Conservation (phyloP, 2,113 vertebrate genomes). For the Sceloporus tristichus region DNA sequence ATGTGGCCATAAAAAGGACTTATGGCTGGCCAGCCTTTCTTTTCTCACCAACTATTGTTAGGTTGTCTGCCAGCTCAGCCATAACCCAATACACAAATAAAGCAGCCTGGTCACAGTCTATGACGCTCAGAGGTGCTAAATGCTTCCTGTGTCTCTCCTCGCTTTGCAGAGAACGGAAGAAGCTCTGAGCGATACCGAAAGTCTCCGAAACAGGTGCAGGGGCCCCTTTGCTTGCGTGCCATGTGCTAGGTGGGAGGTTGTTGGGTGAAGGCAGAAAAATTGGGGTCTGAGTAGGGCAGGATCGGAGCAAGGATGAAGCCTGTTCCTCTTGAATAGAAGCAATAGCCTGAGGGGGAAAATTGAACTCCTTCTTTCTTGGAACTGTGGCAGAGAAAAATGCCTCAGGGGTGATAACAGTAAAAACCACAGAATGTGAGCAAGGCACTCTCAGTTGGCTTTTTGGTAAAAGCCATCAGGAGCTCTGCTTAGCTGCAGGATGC, state of each 20-base stretch:
- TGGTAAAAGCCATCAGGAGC: too few species aligned
- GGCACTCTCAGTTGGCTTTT: not conserved
- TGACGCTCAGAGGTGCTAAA: not conserved
- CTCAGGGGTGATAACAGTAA: too few species aligned
- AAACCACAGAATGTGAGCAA: not conserved
- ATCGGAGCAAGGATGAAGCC: not conserved
- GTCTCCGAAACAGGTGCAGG: not conserved
- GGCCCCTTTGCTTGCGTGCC: not conserved
- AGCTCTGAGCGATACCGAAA: slow-evolving; percentile 18
- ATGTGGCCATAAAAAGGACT: not conserved
- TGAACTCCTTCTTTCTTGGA: not conserved
- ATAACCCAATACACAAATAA: not conserved
- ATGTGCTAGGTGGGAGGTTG: not conserved
- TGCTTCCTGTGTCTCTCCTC: not conserved
- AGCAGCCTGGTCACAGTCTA: not conserved
- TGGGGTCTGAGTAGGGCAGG: not conserved
- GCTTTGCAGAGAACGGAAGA: not conserved
- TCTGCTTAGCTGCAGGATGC: slow-evolving; percentile 26
- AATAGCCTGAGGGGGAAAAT: too few species aligned
- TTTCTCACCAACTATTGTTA: not conserved
- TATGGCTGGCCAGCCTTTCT: not conserved
- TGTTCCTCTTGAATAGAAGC: too few species aligned
- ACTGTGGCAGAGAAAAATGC: not conserved
- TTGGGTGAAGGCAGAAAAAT: not conserved
- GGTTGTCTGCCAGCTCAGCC: not conserved